phyloP scores from a whole-genome alignment of 1,140 invertebrate genomes.

The Drosophila sp. region DNA sequence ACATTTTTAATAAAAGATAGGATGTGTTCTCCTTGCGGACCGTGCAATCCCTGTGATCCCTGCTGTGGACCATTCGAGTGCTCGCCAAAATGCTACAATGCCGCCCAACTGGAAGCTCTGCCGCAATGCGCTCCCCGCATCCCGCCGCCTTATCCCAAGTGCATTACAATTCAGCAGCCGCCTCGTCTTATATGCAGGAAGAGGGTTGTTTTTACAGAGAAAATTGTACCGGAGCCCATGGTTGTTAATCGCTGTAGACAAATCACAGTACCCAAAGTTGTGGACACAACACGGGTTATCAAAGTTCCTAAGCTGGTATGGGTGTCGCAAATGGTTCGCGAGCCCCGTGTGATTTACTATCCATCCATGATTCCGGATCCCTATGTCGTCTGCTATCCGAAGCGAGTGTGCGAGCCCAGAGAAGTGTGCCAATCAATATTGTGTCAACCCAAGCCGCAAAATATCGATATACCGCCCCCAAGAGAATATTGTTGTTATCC shows the following conservation, averaged over 20 bases:
- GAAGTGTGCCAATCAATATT: neutral
- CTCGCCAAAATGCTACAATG: neutral
- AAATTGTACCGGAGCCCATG: conserved; percentile 1
- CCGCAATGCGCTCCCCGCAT: neutral
- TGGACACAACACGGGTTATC: neutral
- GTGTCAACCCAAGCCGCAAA: neutral
- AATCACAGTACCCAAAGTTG: neutral
- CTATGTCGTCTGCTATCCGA: conserved; percentile 1
- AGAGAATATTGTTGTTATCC: neutral
- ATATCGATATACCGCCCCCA: neutral
- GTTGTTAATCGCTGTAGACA: neutral
- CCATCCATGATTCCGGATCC: neutral
- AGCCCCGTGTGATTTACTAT: neutral
- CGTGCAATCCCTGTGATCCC: neutral
- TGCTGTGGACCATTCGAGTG: neutral
- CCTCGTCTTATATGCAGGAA: neutral
- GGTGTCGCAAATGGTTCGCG: neutral
- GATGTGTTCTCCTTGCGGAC: neutral
- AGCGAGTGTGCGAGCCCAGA: conserved; percentile 1
- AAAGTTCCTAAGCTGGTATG: neutral
- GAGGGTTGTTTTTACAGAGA: neutral
- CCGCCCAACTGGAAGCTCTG: neutral
- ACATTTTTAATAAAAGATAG: neutral
- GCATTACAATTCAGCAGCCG: neutral
- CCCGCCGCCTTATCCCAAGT: neutral